Evolutionary conservation across 1,140 invertebrate genomes (phyloP).

Genomic region (Drosophila carrolli): DNA sequence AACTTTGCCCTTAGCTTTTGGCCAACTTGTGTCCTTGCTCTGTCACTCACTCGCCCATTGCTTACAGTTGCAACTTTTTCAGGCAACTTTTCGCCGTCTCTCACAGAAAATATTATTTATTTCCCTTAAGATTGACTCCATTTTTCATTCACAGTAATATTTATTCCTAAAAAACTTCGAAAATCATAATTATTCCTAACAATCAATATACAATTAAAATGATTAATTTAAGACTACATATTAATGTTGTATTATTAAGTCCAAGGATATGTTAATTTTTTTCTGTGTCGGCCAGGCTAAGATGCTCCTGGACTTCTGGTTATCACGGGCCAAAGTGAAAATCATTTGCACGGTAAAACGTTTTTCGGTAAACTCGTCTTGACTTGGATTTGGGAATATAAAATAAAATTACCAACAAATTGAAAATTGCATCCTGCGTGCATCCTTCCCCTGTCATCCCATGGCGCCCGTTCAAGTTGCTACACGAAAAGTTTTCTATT

Average conservation of each 20-base stretch:
- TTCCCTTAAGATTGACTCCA: not conserved
- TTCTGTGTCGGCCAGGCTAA: slow-evolving; percentile 7
- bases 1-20: slow-evolving; percentile 67
- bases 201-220: not conserved
- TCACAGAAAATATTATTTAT: slow-evolving; percentile 7
- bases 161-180: not conserved
- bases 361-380: slow-evolving; percentile 81
- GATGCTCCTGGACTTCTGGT: slow-evolving; percentile 14
- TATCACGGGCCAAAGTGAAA: slow-evolving; percentile 65
- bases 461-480: slow-evolving; percentile 18
- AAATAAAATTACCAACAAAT: slow-evolving; percentile 83
- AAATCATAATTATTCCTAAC: not conserved
- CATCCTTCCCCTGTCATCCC: slow-evolving; percentile 20
- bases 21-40: slow-evolving; percentile 17
- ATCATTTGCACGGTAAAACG: slow-evolving; percentile 82
- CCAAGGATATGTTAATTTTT: not conserved
- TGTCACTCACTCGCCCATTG: slow-evolving; percentile 53
- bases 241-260: not conserved
- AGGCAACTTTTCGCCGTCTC: slow-evolving; percentile 10
- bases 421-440: slow-evolving; percentile 82
- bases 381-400: slow-evolving; percentile 81
- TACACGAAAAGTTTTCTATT: slow-evolving; percentile 78
- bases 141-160: not conserved
- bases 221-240: too few relatives aligned
- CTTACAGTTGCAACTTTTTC: slow-evolving; percentile 72